phyloP scores from a whole-genome alignment of 2,113 vertebrate genomes.

The Pholis gunnellus region DNA sequence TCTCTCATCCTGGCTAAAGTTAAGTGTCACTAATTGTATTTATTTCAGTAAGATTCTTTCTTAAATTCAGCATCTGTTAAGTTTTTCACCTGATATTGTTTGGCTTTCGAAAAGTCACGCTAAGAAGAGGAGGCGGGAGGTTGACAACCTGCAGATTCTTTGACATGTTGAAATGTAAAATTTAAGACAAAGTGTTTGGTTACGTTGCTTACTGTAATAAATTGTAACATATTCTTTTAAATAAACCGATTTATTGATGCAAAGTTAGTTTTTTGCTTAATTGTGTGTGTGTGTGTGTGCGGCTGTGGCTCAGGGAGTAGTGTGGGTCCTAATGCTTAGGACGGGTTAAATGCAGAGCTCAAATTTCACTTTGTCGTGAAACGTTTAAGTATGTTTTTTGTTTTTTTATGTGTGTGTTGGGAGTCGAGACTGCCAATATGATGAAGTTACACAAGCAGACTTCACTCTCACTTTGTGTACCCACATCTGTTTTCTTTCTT shows the following conservation, averaged over 20 bases:
- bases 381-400: background rate
- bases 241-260: constrained; percentile 95
- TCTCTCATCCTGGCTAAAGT: constrained; percentile 15
- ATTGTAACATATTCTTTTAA: constrained; percentile 98
- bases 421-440: background rate
- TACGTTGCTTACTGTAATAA: constrained; percentile 91
- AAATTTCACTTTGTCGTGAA: background rate
- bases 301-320: background rate
- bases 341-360: background rate
- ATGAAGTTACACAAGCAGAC: background rate
- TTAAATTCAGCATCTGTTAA: constrained; percentile 46
- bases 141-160: constrained; percentile 49
- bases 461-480: constrained; percentile 1
- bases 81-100: constrained; percentile 40
- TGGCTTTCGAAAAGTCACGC: constrained; percentile 20
- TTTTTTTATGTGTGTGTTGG: background rate
- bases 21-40: constrained; percentile 57
- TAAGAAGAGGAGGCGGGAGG: constrained; percentile 24
- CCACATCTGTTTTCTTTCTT: constrained; percentile 18
- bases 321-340: background rate
- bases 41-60: constrained; percentile 64
- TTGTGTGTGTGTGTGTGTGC: background rate
- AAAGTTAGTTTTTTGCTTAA: background rate
- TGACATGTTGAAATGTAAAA: constrained; percentile 70
- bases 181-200: constrained; percentile 75